Conservation (phyloP, 1,140 invertebrate species). For the Philaenus spumarius region DNA sequence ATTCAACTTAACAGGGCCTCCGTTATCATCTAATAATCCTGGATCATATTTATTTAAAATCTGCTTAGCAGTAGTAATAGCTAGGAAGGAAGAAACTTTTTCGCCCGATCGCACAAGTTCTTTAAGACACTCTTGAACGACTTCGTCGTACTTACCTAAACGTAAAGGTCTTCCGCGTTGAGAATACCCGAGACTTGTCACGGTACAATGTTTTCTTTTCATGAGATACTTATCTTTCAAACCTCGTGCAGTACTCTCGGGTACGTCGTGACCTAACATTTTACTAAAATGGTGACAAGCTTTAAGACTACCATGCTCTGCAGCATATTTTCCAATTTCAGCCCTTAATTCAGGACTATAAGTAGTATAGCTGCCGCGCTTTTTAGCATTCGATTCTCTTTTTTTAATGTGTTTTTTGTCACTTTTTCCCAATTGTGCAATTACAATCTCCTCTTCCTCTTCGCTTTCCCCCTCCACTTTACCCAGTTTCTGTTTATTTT, state of each 20-base stretch:
- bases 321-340: slow-evolving; percentile 39
- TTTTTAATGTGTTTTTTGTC: slow-evolving; percentile 18
- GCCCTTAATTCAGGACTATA: slow-evolving; percentile 40
- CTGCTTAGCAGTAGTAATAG: slow-evolving; percentile 39
- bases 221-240: slow-evolving; percentile 38
- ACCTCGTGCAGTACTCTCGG: slow-evolving; percentile 39
- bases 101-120: slow-evolving; percentile 38
- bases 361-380: slow-evolving; percentile 35
- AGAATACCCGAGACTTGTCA: slow-evolving; percentile 36
- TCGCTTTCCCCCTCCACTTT: too few species aligned
- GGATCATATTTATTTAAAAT: slow-evolving; percentile 39
- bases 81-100: slow-evolving; percentile 37
- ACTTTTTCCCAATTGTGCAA: background rate
- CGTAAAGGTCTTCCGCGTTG: slow-evolving; percentile 37
- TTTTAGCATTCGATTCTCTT: slow-evolving; percentile 24
- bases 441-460: background rate
- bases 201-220: slow-evolving; percentile 32
- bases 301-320: slow-evolving; percentile 37
- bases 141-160: slow-evolving; percentile 39
- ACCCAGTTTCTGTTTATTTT: too few species aligned
- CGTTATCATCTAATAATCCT: slow-evolving; percentile 36
- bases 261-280: slow-evolving; percentile 35
- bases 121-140: slow-evolving; percentile 39
- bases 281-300: slow-evolving; percentile 36
- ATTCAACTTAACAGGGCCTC: slow-evolving; percentile 38